Conservation (phyloP, 64 coral and sea anemone species). For the Dendrophyllia cribrosa region DNA sequence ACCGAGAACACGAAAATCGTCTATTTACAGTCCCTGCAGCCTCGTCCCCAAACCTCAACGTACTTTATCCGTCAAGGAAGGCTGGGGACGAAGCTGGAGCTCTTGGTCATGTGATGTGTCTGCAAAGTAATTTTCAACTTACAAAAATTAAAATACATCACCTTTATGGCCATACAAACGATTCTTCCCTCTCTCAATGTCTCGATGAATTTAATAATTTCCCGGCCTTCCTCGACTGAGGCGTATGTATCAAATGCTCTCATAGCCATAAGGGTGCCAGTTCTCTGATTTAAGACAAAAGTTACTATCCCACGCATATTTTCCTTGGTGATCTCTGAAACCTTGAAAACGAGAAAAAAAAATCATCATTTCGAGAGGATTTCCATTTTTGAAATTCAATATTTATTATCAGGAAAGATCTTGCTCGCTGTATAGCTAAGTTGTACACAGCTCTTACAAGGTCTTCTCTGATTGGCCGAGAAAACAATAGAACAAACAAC, state of each 20-base stretch:
- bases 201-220: conserved; percentile 55
- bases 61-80: too few species aligned
- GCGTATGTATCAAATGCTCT: conserved; percentile 76
- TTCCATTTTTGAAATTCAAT: neutral
- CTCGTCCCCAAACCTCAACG: too few species aligned
- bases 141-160: neutral
- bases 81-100: too few species aligned
- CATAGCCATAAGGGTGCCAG: conserved; percentile 65
- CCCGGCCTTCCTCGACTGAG: conserved; percentile 18
- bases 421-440: too few species aligned
- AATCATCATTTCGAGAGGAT: neutral
- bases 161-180: conserved; percentile 74
- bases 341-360: conserved; percentile 13
- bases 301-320: conserved; percentile 35
- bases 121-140: too few species aligned
- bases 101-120: too few species aligned
- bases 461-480: too few species aligned
- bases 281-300: conserved; percentile 76
- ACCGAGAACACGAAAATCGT: too few species aligned
- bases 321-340: conserved; percentile 1
- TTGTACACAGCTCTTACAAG: too few species aligned
- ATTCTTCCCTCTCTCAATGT: conserved; percentile 60
- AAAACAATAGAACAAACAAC: too few species aligned
- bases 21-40: too few species aligned
- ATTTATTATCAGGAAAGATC: too few species aligned